These are phyloP conservation scores for Pteromalus puparum DNA, from an alignment of 1,140 invertebrate genomes.

Conservation along the genomic window DNA sequence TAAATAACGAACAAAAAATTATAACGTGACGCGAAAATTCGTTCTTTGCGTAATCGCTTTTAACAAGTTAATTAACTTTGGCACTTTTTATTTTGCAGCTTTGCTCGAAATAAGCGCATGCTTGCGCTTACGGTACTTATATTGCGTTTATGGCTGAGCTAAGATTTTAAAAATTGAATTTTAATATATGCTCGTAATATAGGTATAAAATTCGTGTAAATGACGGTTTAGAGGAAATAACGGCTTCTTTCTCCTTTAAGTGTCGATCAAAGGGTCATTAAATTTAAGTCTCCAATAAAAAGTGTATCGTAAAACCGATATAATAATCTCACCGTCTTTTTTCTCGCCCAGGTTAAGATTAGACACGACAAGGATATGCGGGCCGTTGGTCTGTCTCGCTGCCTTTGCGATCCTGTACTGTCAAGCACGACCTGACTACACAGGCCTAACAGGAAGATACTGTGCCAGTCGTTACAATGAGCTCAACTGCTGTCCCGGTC, in stretches of 20 bases:
- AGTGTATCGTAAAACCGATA: too few species aligned
- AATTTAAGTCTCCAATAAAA: too few species aligned
- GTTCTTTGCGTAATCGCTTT: neutral
- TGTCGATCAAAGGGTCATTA: too few species aligned
- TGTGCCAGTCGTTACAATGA: conserved; percentile 65
- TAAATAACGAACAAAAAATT: neutral
- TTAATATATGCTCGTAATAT: too few species aligned
- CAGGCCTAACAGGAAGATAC: conserved; percentile 68
- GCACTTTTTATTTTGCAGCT: neutral
- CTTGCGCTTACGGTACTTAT: too few species aligned
- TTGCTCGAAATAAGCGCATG: neutral
- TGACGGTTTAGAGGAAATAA: too few species aligned
- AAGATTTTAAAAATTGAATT: too few species aligned
- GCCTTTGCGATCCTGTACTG: conserved; percentile 26
- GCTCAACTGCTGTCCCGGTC: conserved; percentile 80
- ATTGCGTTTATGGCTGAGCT: too few species aligned
- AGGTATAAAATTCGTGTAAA: too few species aligned
- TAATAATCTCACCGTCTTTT: too few species aligned
- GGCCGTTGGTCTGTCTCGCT: neutral
- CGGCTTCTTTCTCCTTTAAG: too few species aligned
- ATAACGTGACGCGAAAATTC: neutral
- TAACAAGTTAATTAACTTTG: neutral
- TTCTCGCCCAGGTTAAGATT: neutral
- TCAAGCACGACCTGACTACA: conserved; percentile 57
- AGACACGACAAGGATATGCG: neutral